phyloP scores from a whole-genome alignment of 1,140 invertebrate genomes.

The Pogonognathellus flavescens region DNA sequence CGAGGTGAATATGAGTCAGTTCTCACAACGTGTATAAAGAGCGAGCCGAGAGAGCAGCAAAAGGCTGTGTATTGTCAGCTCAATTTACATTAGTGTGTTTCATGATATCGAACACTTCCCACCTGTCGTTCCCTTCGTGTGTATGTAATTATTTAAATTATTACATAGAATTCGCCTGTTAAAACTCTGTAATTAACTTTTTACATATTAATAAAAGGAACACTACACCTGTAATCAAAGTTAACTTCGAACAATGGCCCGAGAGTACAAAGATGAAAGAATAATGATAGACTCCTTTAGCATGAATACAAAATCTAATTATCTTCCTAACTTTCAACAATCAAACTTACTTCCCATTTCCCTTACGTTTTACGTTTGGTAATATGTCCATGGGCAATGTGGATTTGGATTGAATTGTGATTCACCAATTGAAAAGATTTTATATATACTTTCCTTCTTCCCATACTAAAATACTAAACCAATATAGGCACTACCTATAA shows the following conservation, averaged over 20 bases:
- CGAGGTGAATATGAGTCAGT: not conserved
- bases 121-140: constrained; percentile 25
- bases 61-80: not conserved
- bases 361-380: not conserved
- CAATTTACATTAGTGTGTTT: not conserved
- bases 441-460: too few species aligned
- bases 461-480: too few species aligned
- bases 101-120: not conserved
- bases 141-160: constrained; percentile 33
- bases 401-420: constrained; percentile 3
- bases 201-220: constrained; percentile 38
- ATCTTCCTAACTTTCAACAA: not conserved
- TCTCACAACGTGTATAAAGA: too few species aligned
- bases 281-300: not conserved
- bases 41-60: too few species aligned
- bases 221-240: constrained; percentile 39
- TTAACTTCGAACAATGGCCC: constrained; percentile 1
- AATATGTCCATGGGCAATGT: not conserved
- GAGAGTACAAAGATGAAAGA: not conserved
- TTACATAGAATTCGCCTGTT: constrained; percentile 21
- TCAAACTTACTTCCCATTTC: not conserved
- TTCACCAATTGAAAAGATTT: not conserved
- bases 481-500: too few species aligned
- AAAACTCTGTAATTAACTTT: constrained; percentile 45
- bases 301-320: constrained; percentile 40